Percentiles rank a stretch among this genome's conserved stretches.
Evolutionary conservation across 23 tunicate species (phyloP).

Genomic region (Corella eumyota): DNA sequence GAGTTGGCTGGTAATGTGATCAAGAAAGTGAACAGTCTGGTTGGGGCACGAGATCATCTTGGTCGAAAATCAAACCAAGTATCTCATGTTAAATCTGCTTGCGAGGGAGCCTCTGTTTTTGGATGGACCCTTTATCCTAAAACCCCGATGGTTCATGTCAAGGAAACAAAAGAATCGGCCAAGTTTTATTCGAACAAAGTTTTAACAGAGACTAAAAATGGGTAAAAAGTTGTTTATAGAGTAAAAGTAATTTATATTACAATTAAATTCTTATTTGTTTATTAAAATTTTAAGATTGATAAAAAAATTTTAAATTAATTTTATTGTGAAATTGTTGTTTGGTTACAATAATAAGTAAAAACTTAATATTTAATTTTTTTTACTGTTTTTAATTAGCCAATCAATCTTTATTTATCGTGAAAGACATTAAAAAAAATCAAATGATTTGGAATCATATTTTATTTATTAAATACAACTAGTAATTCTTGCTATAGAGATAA

Average conservation of each 20-base stretch:
- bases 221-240: constrained; percentile 32
- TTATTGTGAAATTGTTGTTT: too few relatives aligned
- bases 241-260: too few relatives aligned
- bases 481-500: constrained; percentile 1
- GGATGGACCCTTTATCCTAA: constrained; percentile 66
- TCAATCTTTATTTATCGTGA: too few relatives aligned
- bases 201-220: constrained; percentile 37
- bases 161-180: constrained; percentile 56
- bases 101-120: constrained; percentile 58
- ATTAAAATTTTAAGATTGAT: too few relatives aligned
- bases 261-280: too few relatives aligned
- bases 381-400: too few relatives aligned
- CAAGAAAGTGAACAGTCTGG: constrained; percentile 20
- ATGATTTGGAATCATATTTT: too few relatives aligned
- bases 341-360: too few relatives aligned
- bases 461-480: too few relatives aligned
- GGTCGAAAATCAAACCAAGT: constrained; percentile 16
- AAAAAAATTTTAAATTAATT: too few relatives aligned
- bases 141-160: constrained; percentile 65
- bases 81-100: constrained; percentile 37
- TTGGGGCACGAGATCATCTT: constrained; percentile 6
- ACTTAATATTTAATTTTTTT: too few relatives aligned
- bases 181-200: constrained; percentile 91
- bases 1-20: constrained; percentile 15
- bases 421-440: too few relatives aligned